phyloP scores from a whole-genome alignment of 2,888 invertebrate species.

The Drosophila monieri region DNA sequence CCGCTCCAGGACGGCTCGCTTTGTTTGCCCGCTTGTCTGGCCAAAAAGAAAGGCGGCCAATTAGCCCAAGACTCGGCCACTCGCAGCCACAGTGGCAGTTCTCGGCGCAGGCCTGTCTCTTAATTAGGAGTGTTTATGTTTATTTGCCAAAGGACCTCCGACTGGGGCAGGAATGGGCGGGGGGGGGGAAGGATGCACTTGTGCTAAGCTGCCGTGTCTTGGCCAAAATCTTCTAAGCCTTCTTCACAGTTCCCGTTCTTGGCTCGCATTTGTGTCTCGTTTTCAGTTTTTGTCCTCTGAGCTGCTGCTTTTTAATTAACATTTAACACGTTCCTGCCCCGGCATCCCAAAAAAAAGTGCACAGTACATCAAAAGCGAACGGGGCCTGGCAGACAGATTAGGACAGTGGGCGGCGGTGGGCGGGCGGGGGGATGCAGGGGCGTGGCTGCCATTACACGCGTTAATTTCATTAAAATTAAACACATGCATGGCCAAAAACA shows the following conservation, averaged over 20 bases:
- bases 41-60: slow-evolving; percentile 72
- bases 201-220: slow-evolving; percentile 24
- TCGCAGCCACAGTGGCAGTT: slow-evolving; percentile 12
- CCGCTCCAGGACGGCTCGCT: slow-evolving; percentile 23
- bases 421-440: slow-evolving; percentile 31
- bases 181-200: slow-evolving; percentile 3
- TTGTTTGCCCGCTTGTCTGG: slow-evolving; percentile 42
- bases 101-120: slow-evolving; percentile 38
- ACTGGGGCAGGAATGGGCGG: too few relatives aligned
- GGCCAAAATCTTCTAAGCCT: slow-evolving; percentile 41
- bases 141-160: slow-evolving; percentile 29
- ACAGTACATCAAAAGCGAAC: slow-evolving; percentile 67
- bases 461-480: slow-evolving; percentile 83
- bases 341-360: slow-evolving; percentile 39
- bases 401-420: slow-evolving; percentile 27
- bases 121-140: slow-evolving; percentile 76
- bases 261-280: neutral
- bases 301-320: slow-evolving; percentile 72
- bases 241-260: neutral
- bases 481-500: slow-evolving; percentile 80
- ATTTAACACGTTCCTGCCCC: slow-evolving; percentile 66
- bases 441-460: slow-evolving; percentile 73
- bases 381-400: slow-evolving; percentile 31
- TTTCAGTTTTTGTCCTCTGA: neutral
- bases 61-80: slow-evolving; percentile 53